These are phyloP conservation scores for Sinonovacula constricta DNA, from an alignment of 1,140 invertebrate species.

Conservation along the genomic window DNA sequence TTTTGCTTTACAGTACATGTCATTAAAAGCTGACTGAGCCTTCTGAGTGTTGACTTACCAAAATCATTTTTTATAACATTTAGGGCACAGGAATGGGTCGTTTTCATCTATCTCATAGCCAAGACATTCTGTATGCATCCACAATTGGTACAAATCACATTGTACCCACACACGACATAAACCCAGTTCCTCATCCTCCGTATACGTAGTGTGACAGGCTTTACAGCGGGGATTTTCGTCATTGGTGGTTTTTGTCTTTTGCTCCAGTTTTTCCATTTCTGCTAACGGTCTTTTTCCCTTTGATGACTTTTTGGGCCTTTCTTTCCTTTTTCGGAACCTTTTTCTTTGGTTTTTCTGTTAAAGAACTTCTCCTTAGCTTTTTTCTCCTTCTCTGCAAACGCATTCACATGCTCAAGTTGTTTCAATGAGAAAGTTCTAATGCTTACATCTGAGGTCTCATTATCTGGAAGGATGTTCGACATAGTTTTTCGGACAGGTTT, in stretches of 20 bases:
- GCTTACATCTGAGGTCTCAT: no score
- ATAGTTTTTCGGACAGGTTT: background rate
- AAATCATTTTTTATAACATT: conserved; percentile 5
- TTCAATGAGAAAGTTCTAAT: no score
- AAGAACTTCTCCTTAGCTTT: background rate
- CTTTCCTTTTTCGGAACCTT: conserved; percentile 1
- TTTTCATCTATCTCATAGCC: conserved; percentile 1
- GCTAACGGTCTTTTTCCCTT: background rate
- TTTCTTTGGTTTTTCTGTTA: background rate
- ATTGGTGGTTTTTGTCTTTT: no score
- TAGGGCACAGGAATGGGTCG: conserved; percentile 18
- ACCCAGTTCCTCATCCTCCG: no score
- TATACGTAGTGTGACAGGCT: no score
- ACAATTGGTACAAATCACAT: no score
- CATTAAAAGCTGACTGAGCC: no score
- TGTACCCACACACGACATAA: conserved; percentile 3
- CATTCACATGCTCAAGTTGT: no score
- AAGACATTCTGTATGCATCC: no score
- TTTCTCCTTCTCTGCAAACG: conserved; percentile 20
- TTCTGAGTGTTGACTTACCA: no score
- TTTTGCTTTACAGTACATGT: no score
- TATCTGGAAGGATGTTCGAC: conserved; percentile 1
- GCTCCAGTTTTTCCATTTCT: background rate
- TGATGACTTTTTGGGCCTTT: background rate
- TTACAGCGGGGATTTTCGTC: no score